Conservation (phyloP, 2,888 invertebrate genomes). For the Allolobophora icterica region DNA sequence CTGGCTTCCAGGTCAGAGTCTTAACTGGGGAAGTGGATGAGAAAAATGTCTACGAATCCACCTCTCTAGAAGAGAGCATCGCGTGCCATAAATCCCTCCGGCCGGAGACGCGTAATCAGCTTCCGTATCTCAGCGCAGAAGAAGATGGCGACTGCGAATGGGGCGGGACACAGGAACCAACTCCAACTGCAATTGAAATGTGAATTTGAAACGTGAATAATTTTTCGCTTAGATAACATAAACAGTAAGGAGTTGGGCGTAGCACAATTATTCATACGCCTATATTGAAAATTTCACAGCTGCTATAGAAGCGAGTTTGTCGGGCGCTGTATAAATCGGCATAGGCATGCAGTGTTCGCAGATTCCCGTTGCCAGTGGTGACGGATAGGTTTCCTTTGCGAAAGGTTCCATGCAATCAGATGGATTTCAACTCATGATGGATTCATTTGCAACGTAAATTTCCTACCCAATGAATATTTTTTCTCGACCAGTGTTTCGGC, state of each 20-base stretch:
- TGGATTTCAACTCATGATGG: too few species aligned
- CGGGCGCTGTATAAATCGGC: too few species aligned
- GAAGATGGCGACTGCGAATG: conserved; percentile 30
- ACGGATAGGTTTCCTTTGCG: too few species aligned
- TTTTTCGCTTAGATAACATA: neutral
- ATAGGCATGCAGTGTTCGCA: too few species aligned
- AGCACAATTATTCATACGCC: too few species aligned
- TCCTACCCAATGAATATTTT: too few species aligned
- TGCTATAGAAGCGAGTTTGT: too few species aligned
- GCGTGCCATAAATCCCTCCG: conserved; percentile 28
- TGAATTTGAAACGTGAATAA: neutral
- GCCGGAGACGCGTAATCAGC: conserved; percentile 10
- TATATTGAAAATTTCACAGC: too few species aligned
- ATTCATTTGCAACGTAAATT: too few species aligned
- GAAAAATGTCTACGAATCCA: neutral
- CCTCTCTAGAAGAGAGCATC: neutral
- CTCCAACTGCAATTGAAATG: conserved; percentile 27
- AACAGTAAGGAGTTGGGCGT: neutral
- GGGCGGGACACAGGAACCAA: conserved; percentile 30
- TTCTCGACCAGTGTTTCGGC: too few species aligned
- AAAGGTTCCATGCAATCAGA: too few species aligned
- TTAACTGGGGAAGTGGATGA: neutral
- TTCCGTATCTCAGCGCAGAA: conserved; percentile 31
- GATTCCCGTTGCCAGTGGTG: too few species aligned
- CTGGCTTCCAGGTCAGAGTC: neutral